Evolutionary conservation across 2,797 vertebrate species (phyloP), one percentile per base, ranked within the genome.

Genomic region (Acropternis orthonyx): DNA sequence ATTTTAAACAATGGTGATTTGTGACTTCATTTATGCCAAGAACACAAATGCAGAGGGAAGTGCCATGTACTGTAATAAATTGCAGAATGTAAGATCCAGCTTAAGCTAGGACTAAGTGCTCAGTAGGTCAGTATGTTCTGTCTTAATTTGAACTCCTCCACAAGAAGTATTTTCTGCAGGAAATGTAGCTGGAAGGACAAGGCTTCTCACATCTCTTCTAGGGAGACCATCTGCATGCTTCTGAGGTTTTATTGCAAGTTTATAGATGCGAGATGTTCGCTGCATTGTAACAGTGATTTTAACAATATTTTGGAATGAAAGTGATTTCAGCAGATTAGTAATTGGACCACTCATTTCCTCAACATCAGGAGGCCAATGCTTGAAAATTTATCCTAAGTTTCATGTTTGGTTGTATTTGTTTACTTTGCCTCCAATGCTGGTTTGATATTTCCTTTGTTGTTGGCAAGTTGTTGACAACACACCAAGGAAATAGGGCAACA

Each of bases 111-210:
- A 81, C 74, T 69, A 58, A 61, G 36, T 30, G 24, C 59, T 96
- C 4, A 4, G 68, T 74, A 88, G 52, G 59, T 86, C 58, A 66
- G 68, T 48, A 30, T 1, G 0, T 83, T 89, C 73, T 93, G 85
- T 91, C 83, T 96, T 93, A 75, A 95, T 96, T 69, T 89, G 80
- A 94, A 65, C 46, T 94, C 63, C 56, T 88, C 87, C 81, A 71
- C 19, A 30, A 61, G 88, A 74, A 94, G 52, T 34, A 49, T 63
- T 67, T 89, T 89, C 92, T 94, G 26, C 46, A 71, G 41, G 76
- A 80, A 62, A 49, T 11, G 23, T 39, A 89, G 93, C 87, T 90
- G 65, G 88, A 96, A 91, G 89, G 77, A 36, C 68, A 80, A 51
- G 48, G 14, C 52, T 94, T 59, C 68, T 85, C 71, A 24, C 5